Evolutionary conservation across 2,888 invertebrate genomes (phyloP).

Genomic region (Eurytoma adleriae): DNA sequence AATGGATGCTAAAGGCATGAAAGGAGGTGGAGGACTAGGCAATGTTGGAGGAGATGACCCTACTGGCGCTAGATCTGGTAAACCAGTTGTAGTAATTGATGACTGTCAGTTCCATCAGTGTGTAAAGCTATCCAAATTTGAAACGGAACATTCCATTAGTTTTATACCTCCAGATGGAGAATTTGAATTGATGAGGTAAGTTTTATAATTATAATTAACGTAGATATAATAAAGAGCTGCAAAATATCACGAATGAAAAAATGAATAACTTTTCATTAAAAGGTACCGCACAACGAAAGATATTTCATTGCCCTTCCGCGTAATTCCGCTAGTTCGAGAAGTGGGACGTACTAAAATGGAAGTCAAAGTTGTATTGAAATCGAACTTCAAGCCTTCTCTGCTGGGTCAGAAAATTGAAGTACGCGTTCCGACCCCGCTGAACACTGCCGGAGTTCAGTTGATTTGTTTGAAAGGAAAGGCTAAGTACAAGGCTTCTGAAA

Average conservation of each 20-base stretch:
- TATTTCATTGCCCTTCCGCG: slow-evolving; percentile 99
- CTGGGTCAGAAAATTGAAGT: slow-evolving; percentile 99
- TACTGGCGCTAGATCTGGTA: slow-evolving; percentile 91
- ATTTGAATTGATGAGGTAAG: slow-evolving; percentile 98
- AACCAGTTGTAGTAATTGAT: slow-evolving; percentile 99
- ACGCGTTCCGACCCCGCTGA: slow-evolving; percentile 98
- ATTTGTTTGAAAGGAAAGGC: slow-evolving; percentile 99
- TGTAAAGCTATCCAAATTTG: slow-evolving; percentile 99
- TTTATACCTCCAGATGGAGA: slow-evolving; percentile 99
- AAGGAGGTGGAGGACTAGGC: slow-evolving; percentile 80
- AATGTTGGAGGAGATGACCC: slow-evolving; percentile 82
- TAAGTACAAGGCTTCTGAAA: slow-evolving; percentile 99
- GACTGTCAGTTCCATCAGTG: slow-evolving; percentile 99
- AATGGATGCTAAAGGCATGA: slow-evolving; percentile 95
- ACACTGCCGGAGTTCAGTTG: slow-evolving; percentile 98
- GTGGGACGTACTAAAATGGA: slow-evolving; percentile 99
- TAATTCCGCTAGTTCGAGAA: slow-evolving; percentile 98
- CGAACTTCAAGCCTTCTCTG: slow-evolving; percentile 98
- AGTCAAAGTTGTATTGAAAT: slow-evolving; percentile 99
- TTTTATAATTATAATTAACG: not conserved
- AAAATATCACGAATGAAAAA: not conserved
- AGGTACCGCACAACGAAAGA: slow-evolving; percentile 99
- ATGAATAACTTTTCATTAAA: slow-evolving; percentile 9
- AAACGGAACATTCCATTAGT: slow-evolving; percentile 99
- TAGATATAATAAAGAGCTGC: too few relatives aligned